Conservation (phyloP, 2,797 vertebrate genomes). For the Anolis apletophallus region DNA sequence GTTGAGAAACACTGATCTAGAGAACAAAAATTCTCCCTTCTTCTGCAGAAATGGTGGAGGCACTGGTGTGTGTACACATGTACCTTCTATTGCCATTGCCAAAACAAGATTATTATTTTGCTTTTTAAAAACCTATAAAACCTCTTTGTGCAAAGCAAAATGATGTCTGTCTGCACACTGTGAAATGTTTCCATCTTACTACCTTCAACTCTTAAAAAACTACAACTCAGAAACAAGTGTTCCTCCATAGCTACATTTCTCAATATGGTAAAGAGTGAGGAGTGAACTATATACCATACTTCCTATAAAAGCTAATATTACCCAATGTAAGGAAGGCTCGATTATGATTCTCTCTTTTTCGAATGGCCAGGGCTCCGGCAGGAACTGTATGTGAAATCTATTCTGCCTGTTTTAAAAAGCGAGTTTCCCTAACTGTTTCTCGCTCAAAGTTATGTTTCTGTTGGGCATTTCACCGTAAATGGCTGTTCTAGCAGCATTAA, state of each 20-base stretch:
- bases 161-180: neutral
- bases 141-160: neutral
- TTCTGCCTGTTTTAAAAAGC: conserved; percentile 25
- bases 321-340: neutral
- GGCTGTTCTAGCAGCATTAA: conserved; percentile 17
- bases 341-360: conserved; percentile 36
- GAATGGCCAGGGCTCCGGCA: conserved; percentile 34
- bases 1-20: no score
- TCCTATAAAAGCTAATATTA: neutral
- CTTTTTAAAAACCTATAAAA: neutral
- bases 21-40: neutral
- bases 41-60: neutral
- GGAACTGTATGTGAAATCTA: conserved; percentile 20
- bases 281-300: neutral
- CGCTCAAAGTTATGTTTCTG: conserved; percentile 29
- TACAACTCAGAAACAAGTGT: neutral
- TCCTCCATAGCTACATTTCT: neutral
- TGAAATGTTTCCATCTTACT: accelerated
- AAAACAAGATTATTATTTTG: neutral
- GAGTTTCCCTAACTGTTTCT: conserved; percentile 28
- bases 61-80: neutral
- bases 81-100: neutral
- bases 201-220: neutral
- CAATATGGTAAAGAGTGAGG: conserved; percentile 7
- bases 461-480: conserved; percentile 39